Conservation (phyloP, 2,888 invertebrate species). For the Euphydryas editha region DNA sequence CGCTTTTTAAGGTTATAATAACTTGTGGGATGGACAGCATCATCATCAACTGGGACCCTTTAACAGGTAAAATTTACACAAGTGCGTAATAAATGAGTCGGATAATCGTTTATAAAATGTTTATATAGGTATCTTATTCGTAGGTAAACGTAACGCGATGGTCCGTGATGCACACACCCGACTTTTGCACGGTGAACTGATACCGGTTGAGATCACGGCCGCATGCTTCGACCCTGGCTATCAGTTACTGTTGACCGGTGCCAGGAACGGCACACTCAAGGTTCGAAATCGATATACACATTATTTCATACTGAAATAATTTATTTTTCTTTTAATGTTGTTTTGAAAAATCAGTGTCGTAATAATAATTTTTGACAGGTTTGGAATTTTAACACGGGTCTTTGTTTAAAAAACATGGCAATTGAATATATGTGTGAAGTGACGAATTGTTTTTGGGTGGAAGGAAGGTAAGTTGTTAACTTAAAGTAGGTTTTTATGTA, state of each 20-base stretch:
- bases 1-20: slow-evolving; percentile 88
- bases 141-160: slow-evolving; percentile 86
- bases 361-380: slow-evolving; percentile 68
- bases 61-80: slow-evolving; percentile 85
- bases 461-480: slow-evolving; percentile 70
- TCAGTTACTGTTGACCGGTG: slow-evolving; percentile 90
- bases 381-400: slow-evolving; percentile 94
- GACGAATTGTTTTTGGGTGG: slow-evolving; percentile 83
- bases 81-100: not conserved
- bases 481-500: too few species aligned
- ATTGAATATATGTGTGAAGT: slow-evolving; percentile 85
- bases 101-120: not conserved
- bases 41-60: slow-evolving; percentile 92
- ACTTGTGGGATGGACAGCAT: slow-evolving; percentile 91
- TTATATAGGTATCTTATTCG: slow-evolving; percentile 28
- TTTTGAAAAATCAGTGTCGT: not conserved
- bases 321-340: not conserved
- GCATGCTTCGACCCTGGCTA: slow-evolving; percentile 89
- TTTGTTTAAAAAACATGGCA: slow-evolving; percentile 87
- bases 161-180: slow-evolving; percentile 88
- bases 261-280: slow-evolving; percentile 90
- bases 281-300: slow-evolving; percentile 44
- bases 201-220: slow-evolving; percentile 89
- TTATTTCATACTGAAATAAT: not conserved
- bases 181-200: slow-evolving; percentile 85